phyloP scores from a whole-genome alignment of 2,113 vertebrate species.

The Siniperca chuatsi region DNA sequence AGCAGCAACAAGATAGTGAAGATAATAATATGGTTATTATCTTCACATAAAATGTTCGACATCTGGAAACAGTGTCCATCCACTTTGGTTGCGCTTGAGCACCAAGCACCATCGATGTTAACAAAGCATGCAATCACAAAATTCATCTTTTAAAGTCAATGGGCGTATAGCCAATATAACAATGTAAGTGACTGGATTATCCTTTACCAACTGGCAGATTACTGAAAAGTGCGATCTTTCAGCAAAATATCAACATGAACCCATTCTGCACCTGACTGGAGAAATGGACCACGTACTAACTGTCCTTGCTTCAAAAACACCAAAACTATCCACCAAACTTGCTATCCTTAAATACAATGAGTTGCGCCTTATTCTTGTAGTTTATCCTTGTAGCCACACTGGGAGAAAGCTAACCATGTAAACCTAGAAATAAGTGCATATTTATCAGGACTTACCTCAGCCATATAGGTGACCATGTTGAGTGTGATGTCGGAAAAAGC shows the following conservation, averaged over 20 bases:
- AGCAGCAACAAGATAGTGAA: no score
- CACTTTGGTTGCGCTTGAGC: no score
- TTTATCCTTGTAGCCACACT: background rate
- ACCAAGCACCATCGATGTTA: no score
- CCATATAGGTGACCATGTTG: slow-evolving; percentile 96
- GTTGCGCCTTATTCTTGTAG: background rate
- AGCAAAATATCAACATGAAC: slow-evolving; percentile 12
- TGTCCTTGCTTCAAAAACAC: background rate
- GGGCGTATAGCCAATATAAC: background rate
- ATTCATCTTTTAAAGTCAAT: background rate
- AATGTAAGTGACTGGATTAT: background rate
- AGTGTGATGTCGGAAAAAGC: slow-evolving; percentile 94
- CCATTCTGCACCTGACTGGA: background rate
- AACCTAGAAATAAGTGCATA: background rate
- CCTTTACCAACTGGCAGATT: background rate
- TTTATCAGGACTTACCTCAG: slow-evolving; percentile 86
- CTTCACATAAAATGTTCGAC: no score
- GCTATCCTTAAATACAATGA: no score
- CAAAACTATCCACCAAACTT: background rate
- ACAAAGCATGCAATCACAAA: background rate
- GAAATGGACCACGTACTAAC: background rate
- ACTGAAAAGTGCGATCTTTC: background rate
- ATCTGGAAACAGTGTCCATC: no score
- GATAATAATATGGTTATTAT: no score
- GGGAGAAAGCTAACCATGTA: background rate